A percentile compares a stretch with the other conserved stretches of the same genome.
Conservation (phyloP, 1,140 invertebrate species). For the Palaemon carinicauda region DNA sequence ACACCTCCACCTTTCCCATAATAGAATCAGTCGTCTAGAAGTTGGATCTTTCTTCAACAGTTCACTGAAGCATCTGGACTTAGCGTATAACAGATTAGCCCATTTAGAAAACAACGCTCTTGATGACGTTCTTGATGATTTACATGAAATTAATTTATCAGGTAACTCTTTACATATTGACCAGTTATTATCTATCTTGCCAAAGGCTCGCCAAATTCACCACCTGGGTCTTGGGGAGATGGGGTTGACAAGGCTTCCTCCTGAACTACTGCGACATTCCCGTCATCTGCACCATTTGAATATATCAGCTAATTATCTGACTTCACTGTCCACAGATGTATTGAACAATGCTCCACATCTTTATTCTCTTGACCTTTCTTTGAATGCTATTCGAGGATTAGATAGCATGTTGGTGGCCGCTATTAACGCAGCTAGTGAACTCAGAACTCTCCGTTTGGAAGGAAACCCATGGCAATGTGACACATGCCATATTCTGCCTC, state of each 20-base stretch:
- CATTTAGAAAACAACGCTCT: slow-evolving; percentile 72
- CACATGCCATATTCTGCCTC: slow-evolving; percentile 67
- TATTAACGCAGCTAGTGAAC: slow-evolving; percentile 65
- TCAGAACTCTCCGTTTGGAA: slow-evolving; percentile 67
- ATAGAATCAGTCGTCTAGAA: slow-evolving; percentile 77
- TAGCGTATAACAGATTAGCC: slow-evolving; percentile 78
- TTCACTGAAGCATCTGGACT: slow-evolving; percentile 73
- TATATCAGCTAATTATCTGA: slow-evolving; percentile 69
- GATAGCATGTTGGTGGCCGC: slow-evolving; percentile 68
- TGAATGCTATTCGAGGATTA: slow-evolving; percentile 72
- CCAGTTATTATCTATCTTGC: slow-evolving; percentile 67
- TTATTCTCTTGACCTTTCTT: slow-evolving; percentile 72
- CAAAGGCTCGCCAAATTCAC: slow-evolving; percentile 69
- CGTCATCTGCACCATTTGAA: slow-evolving; percentile 69
- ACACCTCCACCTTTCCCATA: slow-evolving; percentile 73
- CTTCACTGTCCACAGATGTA: slow-evolving; percentile 69
- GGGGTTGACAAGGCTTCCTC: slow-evolving; percentile 66
- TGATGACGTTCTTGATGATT: slow-evolving; percentile 70
- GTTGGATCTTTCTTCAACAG: slow-evolving; percentile 76
- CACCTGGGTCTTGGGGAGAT: slow-evolving; percentile 71
- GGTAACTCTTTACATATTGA: slow-evolving; percentile 70
- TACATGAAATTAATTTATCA: slow-evolving; percentile 73
- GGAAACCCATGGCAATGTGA: slow-evolving; percentile 76
- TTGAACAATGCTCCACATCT: slow-evolving; percentile 70
- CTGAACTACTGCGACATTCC: slow-evolving; percentile 68